Base-by-base conservation (phyloP, 1,140 invertebrate genomes). In the Drosophila parabipectinata region DNA sequence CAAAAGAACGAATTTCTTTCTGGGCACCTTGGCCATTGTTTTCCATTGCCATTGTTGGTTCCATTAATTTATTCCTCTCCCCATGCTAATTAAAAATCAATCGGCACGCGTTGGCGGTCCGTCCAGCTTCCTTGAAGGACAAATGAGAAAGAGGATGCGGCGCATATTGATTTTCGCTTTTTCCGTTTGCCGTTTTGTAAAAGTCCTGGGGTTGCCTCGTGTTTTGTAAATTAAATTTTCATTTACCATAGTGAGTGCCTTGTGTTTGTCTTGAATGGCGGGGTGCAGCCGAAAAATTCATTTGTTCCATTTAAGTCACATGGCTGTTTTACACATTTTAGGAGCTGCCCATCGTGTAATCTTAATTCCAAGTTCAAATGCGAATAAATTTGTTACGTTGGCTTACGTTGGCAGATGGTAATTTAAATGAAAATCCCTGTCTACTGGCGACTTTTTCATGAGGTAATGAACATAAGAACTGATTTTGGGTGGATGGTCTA, bases 61-160 rank as follows among this genome's bases (percentile, higher is more conserved):
- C 8, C 51, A 62, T 45, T 30, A 44, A 12, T 37, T 24, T 30
- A 32, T 32, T 62, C 28, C 24, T 24, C 18, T 4, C 24, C 10
- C n/a, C 15, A 62, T 32, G 52, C 60, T 57, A 62, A 62, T 62
- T 62, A 62, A 62, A 62, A 57, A 39, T 54, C 60, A 62, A 62
- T 62, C 56, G 37, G 37, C 37, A 12, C 21, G 15, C 14, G n/a
- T 30, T 24, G 26, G 15, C 10, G 10, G 34, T 3, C 32, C 8
- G 10, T 30, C 56, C 37, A 30, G 26, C 37, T 15, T 62, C 28
- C 50, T 39, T 15, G 0, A 1, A 39, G 32, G 8, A 26, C 28
- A 61, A 61, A 39, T 24, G n/a, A 12, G 24, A 14, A n/a, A 15
- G 9, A 18, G 6, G 10, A 7, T 10, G 14, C 9, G 9, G 7